Conservation (phyloP, 2,113 vertebrate species). For the Epinephelus moara region DNA sequence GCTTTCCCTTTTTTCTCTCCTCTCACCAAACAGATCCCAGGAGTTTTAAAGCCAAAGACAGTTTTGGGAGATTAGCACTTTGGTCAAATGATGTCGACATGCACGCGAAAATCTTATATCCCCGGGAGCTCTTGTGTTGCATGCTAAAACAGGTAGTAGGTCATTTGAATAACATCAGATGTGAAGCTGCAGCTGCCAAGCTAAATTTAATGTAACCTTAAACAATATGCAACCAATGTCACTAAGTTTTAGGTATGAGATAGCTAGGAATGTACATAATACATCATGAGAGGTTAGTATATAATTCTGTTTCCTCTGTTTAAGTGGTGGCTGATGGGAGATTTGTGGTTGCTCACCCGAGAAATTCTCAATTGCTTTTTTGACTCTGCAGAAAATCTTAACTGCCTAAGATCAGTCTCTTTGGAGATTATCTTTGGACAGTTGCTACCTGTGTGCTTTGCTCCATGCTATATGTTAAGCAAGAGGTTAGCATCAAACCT, state of each 20-base stretch:
- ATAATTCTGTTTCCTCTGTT: neutral
- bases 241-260: neutral
- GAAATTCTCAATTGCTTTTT: neutral
- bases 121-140: neutral
- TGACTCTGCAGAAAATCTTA: neutral
- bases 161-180: neutral
- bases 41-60: conserved; percentile 20
- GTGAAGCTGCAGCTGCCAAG: neutral
- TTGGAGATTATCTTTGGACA: neutral
- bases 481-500: neutral
- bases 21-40: neutral
- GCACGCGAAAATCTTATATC: neutral
- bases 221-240: neutral
- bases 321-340: neutral
- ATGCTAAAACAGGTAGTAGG: neutral
- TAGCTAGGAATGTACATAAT: neutral
- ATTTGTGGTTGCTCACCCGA: neutral
- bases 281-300: neutral
- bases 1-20: neutral
- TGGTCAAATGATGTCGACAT: neutral
- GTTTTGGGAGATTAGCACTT: conserved; percentile 17
- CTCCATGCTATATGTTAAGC: no score
- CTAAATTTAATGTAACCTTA: neutral
- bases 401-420: no score
- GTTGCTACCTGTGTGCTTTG: neutral